These are phyloP conservation scores for Dichetophora obliterata DNA, from an alignment of 2,888 invertebrate genomes.

Conservation along the genomic window DNA sequence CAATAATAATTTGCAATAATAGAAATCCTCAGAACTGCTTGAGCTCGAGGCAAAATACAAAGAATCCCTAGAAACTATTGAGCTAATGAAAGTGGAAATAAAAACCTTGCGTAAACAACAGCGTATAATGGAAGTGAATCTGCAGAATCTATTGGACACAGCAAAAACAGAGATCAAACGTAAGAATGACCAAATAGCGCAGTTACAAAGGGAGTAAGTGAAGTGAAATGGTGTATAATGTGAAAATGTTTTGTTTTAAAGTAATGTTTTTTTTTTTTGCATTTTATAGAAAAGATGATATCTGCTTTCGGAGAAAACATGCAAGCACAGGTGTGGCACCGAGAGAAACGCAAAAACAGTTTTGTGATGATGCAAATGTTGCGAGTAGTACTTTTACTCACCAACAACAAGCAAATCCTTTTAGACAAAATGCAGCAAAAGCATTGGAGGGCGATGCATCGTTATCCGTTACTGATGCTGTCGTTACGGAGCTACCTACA, in stretches of 20 bases:
- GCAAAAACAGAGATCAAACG: conserved; percentile 64
- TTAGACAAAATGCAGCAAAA: neutral
- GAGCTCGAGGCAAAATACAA: conserved; percentile 57
- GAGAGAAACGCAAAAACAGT: neutral
- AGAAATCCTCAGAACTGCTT: conserved; percentile 62
- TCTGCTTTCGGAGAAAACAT: conserved; percentile 62
- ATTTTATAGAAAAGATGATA: conserved; percentile 60
- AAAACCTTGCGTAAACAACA: conserved; percentile 58
- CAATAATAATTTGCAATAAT: neutral
- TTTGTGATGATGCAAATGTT: too few species aligned
- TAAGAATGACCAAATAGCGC: conserved; percentile 59
- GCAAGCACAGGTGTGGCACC: conserved; percentile 2
- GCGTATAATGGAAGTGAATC: conserved; percentile 59
- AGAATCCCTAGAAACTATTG: conserved; percentile 53
- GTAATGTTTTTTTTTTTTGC: neutral
- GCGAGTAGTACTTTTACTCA: neutral
- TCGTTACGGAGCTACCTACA: neutral
- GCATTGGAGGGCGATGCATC: neutral
- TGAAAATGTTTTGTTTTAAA: neutral
- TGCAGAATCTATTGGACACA: conserved; percentile 63
- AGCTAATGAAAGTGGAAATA: conserved; percentile 53
- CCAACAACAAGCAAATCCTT: neutral
- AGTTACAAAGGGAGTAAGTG: conserved; percentile 64
- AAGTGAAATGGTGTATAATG: too few species aligned
- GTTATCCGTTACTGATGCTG: neutral